Percentiles rank a stretch among this genome's conserved stretches.
phyloP scores from a whole-genome alignment of 2,888 invertebrate species.

The Lasiommata megera region DNA sequence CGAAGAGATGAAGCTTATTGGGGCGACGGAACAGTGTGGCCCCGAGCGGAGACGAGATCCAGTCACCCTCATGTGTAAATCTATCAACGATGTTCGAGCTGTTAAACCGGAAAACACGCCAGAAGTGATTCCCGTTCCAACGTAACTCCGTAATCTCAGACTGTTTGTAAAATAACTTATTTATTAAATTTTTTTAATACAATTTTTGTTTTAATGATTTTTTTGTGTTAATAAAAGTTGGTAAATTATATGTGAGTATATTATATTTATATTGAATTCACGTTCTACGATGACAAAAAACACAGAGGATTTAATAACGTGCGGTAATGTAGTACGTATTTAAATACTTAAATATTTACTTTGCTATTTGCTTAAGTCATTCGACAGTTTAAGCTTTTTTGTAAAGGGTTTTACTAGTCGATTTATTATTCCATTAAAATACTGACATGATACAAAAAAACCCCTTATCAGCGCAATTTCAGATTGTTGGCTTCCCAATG shows the following conservation, averaged over 20 bases:
- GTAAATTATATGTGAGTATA: not conserved
- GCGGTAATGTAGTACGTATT: too few species aligned
- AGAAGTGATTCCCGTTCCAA: slow-evolving; percentile 49
- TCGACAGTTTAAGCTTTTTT: too few species aligned
- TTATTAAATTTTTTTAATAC: not conserved
- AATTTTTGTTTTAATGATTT: not conserved
- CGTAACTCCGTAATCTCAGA: slow-evolving; percentile 37
- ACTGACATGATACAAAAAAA: too few species aligned
- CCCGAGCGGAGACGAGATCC: slow-evolving; percentile 86
- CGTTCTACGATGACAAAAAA: too few species aligned
- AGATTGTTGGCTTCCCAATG: too few species aligned
- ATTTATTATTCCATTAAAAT: too few species aligned
- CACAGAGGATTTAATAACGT: too few species aligned
- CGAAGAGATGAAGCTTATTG: slow-evolving; percentile 79
- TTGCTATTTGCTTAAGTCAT: too few species aligned
- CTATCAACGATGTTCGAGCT: slow-evolving; percentile 26
- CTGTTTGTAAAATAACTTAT: not conserved
- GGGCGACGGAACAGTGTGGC: slow-evolving; percentile 88
- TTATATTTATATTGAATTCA: too few species aligned
- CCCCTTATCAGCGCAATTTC: too few species aligned
- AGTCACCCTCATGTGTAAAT: slow-evolving; percentile 82
- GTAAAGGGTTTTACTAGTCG: too few species aligned
- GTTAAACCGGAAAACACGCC: slow-evolving; percentile 38
- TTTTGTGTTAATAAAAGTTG: slow-evolving; percentile 4
- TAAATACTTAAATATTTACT: too few species aligned